These are phyloP conservation scores for Nothocercus julius DNA, from an alignment of 2,113 vertebrate species.

Conservation along the genomic window DNA sequence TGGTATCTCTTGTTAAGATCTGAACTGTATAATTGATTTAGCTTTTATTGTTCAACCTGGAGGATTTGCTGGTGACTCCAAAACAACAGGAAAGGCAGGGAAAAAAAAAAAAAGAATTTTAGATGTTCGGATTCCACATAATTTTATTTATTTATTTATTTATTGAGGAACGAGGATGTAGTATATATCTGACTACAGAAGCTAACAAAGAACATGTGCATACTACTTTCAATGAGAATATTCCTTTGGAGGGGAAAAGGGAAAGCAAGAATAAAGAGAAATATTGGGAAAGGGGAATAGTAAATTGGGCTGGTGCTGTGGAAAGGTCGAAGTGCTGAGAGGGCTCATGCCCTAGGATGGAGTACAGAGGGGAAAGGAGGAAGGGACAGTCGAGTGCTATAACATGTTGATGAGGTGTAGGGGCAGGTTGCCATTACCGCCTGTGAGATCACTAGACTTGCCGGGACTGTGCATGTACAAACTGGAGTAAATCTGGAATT, in stretches of 20 bases:
- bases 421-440: background rate
- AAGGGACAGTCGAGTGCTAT: background rate
- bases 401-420: background rate
- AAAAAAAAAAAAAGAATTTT: background rate
- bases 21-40: background rate
- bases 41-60: background rate
- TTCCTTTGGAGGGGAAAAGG: background rate
- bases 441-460: background rate
- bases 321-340: background rate
- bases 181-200: background rate
- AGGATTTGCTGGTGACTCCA: background rate
- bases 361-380: background rate
- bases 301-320: background rate
- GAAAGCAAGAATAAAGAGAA: background rate
- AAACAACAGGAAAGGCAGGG: too few relatives aligned
- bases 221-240: background rate
- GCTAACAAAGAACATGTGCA: background rate
- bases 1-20: background rate
- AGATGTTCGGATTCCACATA: background rate
- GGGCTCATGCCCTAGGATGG: background rate
- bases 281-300: background rate
- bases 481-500: background rate
- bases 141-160: background rate
- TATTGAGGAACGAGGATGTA: background rate
- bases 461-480: background rate